Evolutionary conservation across 2,888 invertebrate species (phyloP), one percentile per base, ranked within the genome.

Genomic region (Drosophila percnosoma): DNA sequence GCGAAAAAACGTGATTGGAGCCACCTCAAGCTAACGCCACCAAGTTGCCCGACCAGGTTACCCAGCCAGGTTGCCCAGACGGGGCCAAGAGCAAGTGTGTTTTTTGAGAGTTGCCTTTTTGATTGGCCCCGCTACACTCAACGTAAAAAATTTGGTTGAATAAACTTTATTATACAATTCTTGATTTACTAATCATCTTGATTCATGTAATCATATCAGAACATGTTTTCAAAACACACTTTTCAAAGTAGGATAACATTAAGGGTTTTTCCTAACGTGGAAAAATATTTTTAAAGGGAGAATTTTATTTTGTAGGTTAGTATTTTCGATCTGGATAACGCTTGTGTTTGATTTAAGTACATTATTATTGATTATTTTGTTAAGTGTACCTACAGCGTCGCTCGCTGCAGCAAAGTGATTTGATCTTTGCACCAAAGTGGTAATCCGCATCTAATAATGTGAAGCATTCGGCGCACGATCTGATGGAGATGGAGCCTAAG

Each of bases 401-500:
- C 55, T 75, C 72, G 82, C 73, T 67, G 73, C 75, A 87, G 82
- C 87, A 89, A 89, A 89, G 89, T 87, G 87, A 87, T 87, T 89
- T 89, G 89, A 89, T 89, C 87, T 87, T 87, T 89, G 85, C 85
- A 87, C 85, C 79, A 82, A 80, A 80, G 82, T 87, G 91, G 88
- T 90, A 86, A 86, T 91, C 90, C 90, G 91, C 90, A 90, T 90
- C 90, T 90, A 91, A 91, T 91, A 91, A 91, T 91, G 91, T 90
- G 89, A 89, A 90, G 89, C 91, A 79, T 88, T 82, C 90, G 90
- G 88, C 85, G 91, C 91, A 91, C 91, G 91, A 91, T 91, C 85
- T 58, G 49, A 68, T 36, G 45, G 42, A 57, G 57, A 57, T 57
- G 27, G 49, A 58, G 71, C 58, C 52, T 62, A 60, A 61, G 78